These are phyloP conservation scores for Petrocephalus zakoni DNA, from an alignment of 2,113 vertebrate species.

Conservation along the genomic window DNA sequence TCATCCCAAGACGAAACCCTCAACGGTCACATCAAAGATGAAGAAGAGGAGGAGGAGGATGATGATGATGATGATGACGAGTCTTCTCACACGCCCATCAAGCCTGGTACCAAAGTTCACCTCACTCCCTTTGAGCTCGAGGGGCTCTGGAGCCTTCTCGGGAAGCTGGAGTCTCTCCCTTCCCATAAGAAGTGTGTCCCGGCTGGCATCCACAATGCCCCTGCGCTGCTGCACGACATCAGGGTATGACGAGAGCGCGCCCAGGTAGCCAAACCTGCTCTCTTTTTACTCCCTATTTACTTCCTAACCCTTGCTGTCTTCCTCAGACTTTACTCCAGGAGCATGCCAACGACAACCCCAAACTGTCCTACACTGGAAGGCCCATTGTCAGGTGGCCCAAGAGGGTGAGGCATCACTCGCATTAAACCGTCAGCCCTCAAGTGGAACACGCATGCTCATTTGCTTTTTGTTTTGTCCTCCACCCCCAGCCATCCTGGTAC, in stretches of 20 bases:
- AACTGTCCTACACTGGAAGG: slow-evolving; percentile 84
- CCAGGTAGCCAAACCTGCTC: no score
- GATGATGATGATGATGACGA: slow-evolving; percentile 38
- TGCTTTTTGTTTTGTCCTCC: background rate
- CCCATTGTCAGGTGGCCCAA: slow-evolving; percentile 95
- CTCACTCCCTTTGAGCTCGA: slow-evolving; percentile 88
- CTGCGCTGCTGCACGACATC: slow-evolving; percentile 79
- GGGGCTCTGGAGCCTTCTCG: slow-evolving; percentile 84
- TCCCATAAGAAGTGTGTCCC: slow-evolving; percentile 90
- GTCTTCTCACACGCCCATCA: slow-evolving; percentile 28
- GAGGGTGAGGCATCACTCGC: slow-evolving; percentile 66
- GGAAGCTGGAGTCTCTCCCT: slow-evolving; percentile 86
- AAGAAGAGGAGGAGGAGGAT: slow-evolving; percentile 12
- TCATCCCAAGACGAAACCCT: slow-evolving; percentile 30
- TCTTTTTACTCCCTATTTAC: background rate
- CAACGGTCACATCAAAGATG: slow-evolving; percentile 35
- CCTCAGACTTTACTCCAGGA: slow-evolving; percentile 75
- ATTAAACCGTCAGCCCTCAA: background rate
- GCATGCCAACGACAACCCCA: slow-evolving; percentile 72
- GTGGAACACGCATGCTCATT: background rate
- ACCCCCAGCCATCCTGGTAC: slow-evolving; percentile 63
- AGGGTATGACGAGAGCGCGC: slow-evolving; percentile 58
- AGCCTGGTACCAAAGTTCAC: slow-evolving; percentile 42
- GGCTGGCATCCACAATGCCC: slow-evolving; percentile 76
- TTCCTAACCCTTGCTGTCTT: background rate